Conservation (phyloP, 2,888 invertebrate genomes). For the Sceliomorpha sp. region DNA sequence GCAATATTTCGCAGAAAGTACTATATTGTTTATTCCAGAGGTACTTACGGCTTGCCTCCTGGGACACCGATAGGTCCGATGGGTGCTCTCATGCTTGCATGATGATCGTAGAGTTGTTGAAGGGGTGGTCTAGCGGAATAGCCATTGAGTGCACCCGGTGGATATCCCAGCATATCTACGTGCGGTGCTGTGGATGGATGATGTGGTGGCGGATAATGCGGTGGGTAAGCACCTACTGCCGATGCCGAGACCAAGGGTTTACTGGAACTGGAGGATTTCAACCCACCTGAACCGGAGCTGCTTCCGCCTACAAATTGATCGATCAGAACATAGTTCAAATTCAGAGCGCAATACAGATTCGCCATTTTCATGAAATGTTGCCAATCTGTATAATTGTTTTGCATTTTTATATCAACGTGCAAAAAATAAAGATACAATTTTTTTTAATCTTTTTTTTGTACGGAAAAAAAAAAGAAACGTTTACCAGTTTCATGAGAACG, state of each 20-base stretch:
- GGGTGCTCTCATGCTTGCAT: constrained; percentile 85
- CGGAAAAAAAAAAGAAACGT: too few relatives aligned
- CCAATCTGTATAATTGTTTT: too few relatives aligned
- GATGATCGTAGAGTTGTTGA: constrained; percentile 86
- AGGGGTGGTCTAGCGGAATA: constrained; percentile 84
- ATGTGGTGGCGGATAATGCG: constrained; percentile 78
- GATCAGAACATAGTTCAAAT: constrained; percentile 36
- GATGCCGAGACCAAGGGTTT: constrained; percentile 79
- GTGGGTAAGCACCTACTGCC: constrained; percentile 77
- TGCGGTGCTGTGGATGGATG: constrained; percentile 78
- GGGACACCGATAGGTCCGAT: constrained; percentile 86
- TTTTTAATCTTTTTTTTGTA: too few relatives aligned
- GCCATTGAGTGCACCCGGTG: constrained; percentile 84
- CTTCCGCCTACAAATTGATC: constrained; percentile 80
- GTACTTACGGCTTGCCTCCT: constrained; percentile 92
- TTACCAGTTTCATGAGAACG: too few relatives aligned
- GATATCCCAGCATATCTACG: constrained; percentile 80
- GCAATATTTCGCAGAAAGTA: constrained; percentile 29
- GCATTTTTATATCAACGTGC: too few relatives aligned
- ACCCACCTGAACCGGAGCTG: constrained; percentile 80
- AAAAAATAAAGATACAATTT: too few relatives aligned
- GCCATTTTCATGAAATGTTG: not conserved
- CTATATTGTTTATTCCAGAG: constrained; percentile 41
- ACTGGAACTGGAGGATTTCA: constrained; percentile 82
- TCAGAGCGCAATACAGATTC: constrained; percentile 6